Evolutionary conservation across 1,140 invertebrate species (phyloP).

Genomic region (Berghia stephanieae): DNA sequence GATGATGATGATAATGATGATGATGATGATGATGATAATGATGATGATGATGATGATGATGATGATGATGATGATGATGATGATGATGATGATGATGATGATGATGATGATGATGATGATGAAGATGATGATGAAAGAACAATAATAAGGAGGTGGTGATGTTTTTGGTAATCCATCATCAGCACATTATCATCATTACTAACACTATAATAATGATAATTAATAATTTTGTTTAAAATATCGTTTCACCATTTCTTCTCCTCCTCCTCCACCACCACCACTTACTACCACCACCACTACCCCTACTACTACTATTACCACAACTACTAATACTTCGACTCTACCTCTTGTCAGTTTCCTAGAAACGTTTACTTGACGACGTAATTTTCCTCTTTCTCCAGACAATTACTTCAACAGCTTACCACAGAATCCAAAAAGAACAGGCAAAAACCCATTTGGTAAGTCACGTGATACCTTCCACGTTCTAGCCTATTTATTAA

Average conservation of each 20-base stretch:
- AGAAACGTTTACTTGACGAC: neutral
- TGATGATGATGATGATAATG: conserved; percentile 20
- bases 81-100: conserved; percentile 7
- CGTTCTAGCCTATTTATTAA: too few species aligned
- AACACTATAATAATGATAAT: too few species aligned
- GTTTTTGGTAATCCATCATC: neutral
- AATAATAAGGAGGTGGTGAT: neutral
- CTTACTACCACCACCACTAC: too few species aligned
- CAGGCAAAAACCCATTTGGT: conserved; percentile 46
- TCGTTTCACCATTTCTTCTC: too few species aligned
- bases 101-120: neutral
- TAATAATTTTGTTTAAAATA: too few species aligned
- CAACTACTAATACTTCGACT: too few species aligned
- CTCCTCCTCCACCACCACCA: too few species aligned
- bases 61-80: neutral
- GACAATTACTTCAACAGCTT: conserved; percentile 39
- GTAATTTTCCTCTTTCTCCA: conserved; percentile 17
- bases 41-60: conserved; percentile 10
- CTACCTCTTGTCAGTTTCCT: neutral
- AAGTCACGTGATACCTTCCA: too few species aligned
- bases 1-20: conserved; percentile 20
- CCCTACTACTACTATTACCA: too few species aligned
- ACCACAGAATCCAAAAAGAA: conserved; percentile 40
- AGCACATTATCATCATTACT: too few species aligned
- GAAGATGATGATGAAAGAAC: neutral